Evolutionary conservation across 2,888 invertebrate species (phyloP).

Genomic region (Nomada flava): DNA sequence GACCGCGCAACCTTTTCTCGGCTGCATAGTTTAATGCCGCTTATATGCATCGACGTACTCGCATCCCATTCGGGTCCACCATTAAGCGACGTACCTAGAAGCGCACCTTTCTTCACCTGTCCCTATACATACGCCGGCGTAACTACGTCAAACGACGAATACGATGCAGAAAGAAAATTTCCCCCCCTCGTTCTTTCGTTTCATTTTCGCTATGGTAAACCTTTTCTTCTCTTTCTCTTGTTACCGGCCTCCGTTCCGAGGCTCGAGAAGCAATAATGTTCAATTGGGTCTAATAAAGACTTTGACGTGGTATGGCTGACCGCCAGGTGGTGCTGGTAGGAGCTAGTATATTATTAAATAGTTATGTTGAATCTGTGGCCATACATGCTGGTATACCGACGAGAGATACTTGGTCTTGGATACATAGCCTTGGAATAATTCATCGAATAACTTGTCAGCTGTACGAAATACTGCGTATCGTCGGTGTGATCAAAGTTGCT

Average conservation of each 20-base stretch:
- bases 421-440: slow-evolving; percentile 19
- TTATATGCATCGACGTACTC: slow-evolving; percentile 25
- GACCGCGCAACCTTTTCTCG: slow-evolving; percentile 32
- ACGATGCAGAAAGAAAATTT: neutral
- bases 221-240: neutral
- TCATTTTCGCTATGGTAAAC: slow-evolving; percentile 5
- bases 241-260: slow-evolving; percentile 29
- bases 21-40: slow-evolving; percentile 24
- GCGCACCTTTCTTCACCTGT: slow-evolving; percentile 35
- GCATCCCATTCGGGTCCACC: slow-evolving; percentile 31
- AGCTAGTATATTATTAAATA: slow-evolving; percentile 75
- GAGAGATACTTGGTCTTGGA: slow-evolving; percentile 32
- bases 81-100: slow-evolving; percentile 28
- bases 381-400: slow-evolving; percentile 30
- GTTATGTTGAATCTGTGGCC: slow-evolving; percentile 70
- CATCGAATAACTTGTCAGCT: slow-evolving; percentile 27
- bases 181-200: neutral
- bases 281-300: slow-evolving; percentile 76
- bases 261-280: slow-evolving; percentile 67
- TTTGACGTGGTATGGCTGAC: slow-evolving; percentile 71
- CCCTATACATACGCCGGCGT: slow-evolving; percentile 21
- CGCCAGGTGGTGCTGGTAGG: slow-evolving; percentile 71
- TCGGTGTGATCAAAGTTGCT: too few relatives aligned
- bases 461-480: slow-evolving; percentile 1
- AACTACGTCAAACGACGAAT: slow-evolving; percentile 27